Evolutionary conservation across 2,113 vertebrate species (phyloP), one percentile per base, ranked within the genome.

Genomic region (Danionella cerebrum): DNA sequence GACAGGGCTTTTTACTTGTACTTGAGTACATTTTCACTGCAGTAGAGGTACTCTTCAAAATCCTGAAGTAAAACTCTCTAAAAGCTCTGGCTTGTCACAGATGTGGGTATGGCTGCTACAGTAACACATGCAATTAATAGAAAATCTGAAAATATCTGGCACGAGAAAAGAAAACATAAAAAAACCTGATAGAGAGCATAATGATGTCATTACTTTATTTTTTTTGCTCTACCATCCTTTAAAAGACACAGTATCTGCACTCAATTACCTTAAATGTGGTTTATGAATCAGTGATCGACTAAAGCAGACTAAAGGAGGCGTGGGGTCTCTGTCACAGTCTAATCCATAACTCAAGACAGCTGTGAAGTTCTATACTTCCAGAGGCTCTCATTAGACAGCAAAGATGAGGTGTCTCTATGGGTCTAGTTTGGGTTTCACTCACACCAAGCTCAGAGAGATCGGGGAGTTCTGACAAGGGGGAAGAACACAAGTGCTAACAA

Each of bases 331-430:
- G 25, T 52, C 14, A 52, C n/a, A 35, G 16, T 44, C 6, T 8
- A 59, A 41, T 59, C 22, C 38, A 42, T 59, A 29, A 59, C 9
- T 59, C 21, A 18, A 59, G n/a, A 29, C 57, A 59, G 57, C 24
- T 59, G n/a, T 5, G 1, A 60, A 60, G 22, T 29, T 44, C 24
- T 29, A 19, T 5, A 39, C 29, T 60, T 44, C 57, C 57, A 60
- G 24, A 29, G 54, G 54, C 35, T 25, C 54, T 39, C 21, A 58
- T 58, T 60, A 42, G 55, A 11, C 57, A 44, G 38, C 24, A 29
- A n/a, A 29, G 38, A 60, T 42, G 38, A 60, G 10, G 16, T 11
- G 29, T 31, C 29, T 12, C n/a, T 25, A 58, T 41, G 16, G 21
- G 35, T 39, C 35, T 24, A 12, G 38, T 42, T 27, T 59, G 10